Conservation (phyloP, 2,888 invertebrate species). For the Timema podura region DNA sequence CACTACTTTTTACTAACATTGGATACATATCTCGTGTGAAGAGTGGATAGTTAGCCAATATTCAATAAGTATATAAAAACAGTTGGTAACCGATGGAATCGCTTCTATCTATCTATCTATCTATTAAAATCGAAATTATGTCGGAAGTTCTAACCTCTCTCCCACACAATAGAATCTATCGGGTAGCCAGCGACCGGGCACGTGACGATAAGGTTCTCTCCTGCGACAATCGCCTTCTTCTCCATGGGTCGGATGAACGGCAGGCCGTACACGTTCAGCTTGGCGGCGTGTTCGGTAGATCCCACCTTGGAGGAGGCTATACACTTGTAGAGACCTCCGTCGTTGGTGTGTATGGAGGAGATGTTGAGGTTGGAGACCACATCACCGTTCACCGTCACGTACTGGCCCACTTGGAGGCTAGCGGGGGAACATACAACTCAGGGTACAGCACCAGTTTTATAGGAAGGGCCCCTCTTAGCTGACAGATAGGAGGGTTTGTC, state of each 20-base stretch:
- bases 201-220: slow-evolving; percentile 81
- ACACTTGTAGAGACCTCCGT: slow-evolving; percentile 88
- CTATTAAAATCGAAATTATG: too few relatives aligned
- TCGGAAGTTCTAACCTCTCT: slow-evolving; percentile 61
- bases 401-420: slow-evolving; percentile 43
- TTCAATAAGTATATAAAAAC: too few relatives aligned
- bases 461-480: too few relatives aligned
- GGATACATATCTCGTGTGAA: too few relatives aligned
- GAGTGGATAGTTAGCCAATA: too few relatives aligned
- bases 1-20: too few relatives aligned
- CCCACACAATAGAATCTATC: slow-evolving; percentile 92
- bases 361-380: slow-evolving; percentile 90
- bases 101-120: too few relatives aligned
- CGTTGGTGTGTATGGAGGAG: slow-evolving; percentile 83
- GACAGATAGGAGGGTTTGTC: too few relatives aligned
- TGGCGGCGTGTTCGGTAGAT: slow-evolving; percentile 76
- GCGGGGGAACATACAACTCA: slow-evolving; percentile 21
- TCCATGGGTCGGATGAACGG: slow-evolving; percentile 90
- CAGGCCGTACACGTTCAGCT: slow-evolving; percentile 84
- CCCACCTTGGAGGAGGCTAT: slow-evolving; percentile 73
- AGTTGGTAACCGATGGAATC: too few relatives aligned
- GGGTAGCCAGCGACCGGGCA: slow-evolving; percentile 96
- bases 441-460: too few relatives aligned
- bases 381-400: slow-evolving; percentile 53
- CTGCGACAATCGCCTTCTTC: slow-evolving; percentile 88